Conservation (phyloP, 2,113 vertebrate species). For the Heterotilapia buettikoferi region DNA sequence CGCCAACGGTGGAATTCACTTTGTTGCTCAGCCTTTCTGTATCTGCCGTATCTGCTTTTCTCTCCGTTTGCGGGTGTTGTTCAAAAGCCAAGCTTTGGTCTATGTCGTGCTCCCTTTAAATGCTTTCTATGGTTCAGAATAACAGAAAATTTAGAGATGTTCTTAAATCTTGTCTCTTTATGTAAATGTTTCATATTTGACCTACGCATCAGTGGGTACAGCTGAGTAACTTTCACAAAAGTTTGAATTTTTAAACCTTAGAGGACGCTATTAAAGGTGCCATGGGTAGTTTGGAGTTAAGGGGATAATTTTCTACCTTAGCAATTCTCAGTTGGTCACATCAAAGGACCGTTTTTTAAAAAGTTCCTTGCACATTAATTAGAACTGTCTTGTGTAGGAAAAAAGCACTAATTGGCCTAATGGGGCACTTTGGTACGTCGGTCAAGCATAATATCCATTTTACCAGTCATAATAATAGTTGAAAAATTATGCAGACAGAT, state of each 20-base stretch:
- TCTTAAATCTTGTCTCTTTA: not conserved
- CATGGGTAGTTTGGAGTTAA: not conserved
- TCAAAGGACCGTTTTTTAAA: not conserved
- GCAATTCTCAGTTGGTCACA: not conserved
- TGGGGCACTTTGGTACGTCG: not conserved
- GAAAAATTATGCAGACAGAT: not conserved
- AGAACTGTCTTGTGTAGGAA: not conserved
- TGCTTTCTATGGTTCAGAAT: not conserved
- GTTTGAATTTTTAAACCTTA: not conserved
- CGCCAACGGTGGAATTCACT: slow-evolving; percentile 21
- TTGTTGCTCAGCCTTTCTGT: slow-evolving; percentile 13
- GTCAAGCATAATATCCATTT: not conserved
- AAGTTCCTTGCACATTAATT: not conserved
- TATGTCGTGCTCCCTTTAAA: not conserved
- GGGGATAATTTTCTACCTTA: not conserved
- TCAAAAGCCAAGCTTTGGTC: not conserved
- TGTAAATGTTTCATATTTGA: not conserved
- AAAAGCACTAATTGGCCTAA: not conserved
- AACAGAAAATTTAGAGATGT: not conserved
- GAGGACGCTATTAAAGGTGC: not conserved
- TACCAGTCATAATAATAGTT: not conserved
- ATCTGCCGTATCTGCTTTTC: not conserved
- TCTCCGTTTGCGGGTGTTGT: not conserved
- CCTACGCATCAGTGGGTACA: not conserved
- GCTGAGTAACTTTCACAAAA: not conserved